phyloP scores from a whole-genome alignment of 2,888 invertebrate species.

The Busseola fusca region DNA sequence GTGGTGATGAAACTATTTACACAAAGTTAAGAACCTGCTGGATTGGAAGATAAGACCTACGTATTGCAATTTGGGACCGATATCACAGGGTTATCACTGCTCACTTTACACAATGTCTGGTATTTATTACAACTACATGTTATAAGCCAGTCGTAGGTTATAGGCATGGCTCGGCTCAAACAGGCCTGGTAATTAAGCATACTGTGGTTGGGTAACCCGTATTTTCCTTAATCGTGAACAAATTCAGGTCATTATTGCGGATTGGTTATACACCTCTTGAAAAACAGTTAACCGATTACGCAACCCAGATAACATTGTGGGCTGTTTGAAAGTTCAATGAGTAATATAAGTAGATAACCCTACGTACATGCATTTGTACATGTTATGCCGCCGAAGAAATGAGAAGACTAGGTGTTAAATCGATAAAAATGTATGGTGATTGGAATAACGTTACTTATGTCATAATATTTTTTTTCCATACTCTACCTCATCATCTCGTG shows the following conservation, averaged over 20 bases:
- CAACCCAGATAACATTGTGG: constrained; percentile 45
- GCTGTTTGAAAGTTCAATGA: constrained; percentile 24
- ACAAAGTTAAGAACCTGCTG: too few species aligned
- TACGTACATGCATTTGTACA: neutral
- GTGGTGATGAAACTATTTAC: too few species aligned
- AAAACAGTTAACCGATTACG: constrained; percentile 35
- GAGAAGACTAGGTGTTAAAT: constrained; percentile 25
- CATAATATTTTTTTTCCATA: too few species aligned
- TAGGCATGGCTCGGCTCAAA: neutral
- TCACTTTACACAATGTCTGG: too few species aligned
- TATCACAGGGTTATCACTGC: too few species aligned
- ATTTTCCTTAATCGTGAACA: constrained; percentile 9
- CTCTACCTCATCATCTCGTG: too few species aligned
- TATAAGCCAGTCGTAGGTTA: neutral
- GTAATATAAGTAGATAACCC: constrained; percentile 44
- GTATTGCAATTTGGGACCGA: too few species aligned
- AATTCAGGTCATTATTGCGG: neutral
- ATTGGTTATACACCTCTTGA: constrained; percentile 5
- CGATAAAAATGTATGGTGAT: neutral
- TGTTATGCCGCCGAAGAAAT: neutral
- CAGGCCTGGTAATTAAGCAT: neutral
- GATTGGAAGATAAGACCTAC: too few species aligned
- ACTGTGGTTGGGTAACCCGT: neutral
- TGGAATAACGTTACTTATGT: neutral
- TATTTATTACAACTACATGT: too few species aligned